Evolutionary conservation across 2,888 invertebrate genomes (phyloP).

Genomic region (Cancer borealis): DNA sequence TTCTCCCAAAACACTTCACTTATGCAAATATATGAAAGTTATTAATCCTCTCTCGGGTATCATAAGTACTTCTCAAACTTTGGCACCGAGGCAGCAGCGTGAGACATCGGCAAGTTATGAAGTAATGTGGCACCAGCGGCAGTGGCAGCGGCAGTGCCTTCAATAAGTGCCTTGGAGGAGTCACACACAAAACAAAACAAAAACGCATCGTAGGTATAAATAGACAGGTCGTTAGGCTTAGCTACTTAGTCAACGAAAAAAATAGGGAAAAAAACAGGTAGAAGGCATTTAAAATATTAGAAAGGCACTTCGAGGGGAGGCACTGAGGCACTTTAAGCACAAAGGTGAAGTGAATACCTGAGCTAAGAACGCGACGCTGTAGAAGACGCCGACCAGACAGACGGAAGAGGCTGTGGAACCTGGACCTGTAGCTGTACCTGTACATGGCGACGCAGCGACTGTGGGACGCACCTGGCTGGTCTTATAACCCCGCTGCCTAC

Average conservation of each 20-base stretch:
- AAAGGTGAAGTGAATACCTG: constrained; percentile 53
- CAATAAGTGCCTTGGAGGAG: not conserved
- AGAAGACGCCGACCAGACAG: constrained; percentile 66
- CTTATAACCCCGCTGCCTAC: constrained; percentile 60
- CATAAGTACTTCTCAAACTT: not conserved
- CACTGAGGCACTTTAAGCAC: not conserved
- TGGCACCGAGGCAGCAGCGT: not conserved
- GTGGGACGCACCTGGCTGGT: constrained; percentile 56
- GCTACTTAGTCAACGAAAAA: not conserved
- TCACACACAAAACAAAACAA: not conserved
- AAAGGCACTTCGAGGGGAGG: not conserved
- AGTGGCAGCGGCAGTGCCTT: not conserved
- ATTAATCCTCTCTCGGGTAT: no score
- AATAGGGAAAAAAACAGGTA: not conserved
- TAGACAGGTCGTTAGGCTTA: not conserved
- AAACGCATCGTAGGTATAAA: not conserved
- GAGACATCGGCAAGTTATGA: not conserved
- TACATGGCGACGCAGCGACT: constrained; percentile 68
- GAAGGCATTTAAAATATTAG: not conserved
- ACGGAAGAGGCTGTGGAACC: constrained; percentile 67
- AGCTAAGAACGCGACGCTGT: constrained; percentile 66
- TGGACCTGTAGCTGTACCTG: constrained; percentile 67
- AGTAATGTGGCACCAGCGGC: not conserved
- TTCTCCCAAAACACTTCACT: not conserved
- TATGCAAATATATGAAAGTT: not conserved